phyloP scores from a whole-genome alignment of 1,140 invertebrate species.

The Pseudoatta argentina region DNA sequence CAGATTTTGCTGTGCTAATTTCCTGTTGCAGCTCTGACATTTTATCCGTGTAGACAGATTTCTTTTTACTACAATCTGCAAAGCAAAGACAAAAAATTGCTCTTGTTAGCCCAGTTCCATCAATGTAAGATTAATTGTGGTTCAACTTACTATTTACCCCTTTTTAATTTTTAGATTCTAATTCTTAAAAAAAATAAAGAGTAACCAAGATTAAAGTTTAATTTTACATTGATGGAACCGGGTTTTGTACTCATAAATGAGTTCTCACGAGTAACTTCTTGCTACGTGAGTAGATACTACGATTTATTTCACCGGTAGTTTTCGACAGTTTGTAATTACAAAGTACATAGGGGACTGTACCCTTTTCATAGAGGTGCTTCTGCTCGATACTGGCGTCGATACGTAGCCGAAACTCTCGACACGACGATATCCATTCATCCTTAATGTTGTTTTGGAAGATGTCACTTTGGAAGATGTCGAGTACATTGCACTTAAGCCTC shows the following conservation, averaged over 20 bases:
- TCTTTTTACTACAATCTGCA: not conserved
- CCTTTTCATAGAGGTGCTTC: not conserved
- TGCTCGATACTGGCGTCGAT: conserved; percentile 26
- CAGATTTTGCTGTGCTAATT: conserved; percentile 52
- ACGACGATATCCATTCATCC: conserved; percentile 53
- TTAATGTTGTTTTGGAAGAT: conserved; percentile 49
- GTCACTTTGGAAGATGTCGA: conserved; percentile 43
- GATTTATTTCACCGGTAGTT: not conserved
- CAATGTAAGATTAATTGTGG: too few species aligned
- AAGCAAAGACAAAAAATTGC: not conserved
- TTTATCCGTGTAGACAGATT: conserved; percentile 6
- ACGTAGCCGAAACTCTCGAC: conserved; percentile 24
- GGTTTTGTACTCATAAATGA: too few species aligned
- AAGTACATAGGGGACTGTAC: conserved; percentile 24
- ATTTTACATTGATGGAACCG: too few species aligned
- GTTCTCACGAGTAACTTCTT: not conserved
- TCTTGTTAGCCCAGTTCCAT: not conserved
- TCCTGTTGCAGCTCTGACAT: conserved; percentile 69
- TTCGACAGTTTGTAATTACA: not conserved
- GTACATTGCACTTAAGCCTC: conserved; percentile 43
- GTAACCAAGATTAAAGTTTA: too few species aligned
- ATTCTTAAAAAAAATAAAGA: too few species aligned
- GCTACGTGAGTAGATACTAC: not conserved
- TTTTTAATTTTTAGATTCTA: too few species aligned
- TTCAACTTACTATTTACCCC: too few species aligned